phyloP scores from a whole-genome alignment of 2,113 vertebrate species.

The Hypocryptadius cinnamomeus region DNA sequence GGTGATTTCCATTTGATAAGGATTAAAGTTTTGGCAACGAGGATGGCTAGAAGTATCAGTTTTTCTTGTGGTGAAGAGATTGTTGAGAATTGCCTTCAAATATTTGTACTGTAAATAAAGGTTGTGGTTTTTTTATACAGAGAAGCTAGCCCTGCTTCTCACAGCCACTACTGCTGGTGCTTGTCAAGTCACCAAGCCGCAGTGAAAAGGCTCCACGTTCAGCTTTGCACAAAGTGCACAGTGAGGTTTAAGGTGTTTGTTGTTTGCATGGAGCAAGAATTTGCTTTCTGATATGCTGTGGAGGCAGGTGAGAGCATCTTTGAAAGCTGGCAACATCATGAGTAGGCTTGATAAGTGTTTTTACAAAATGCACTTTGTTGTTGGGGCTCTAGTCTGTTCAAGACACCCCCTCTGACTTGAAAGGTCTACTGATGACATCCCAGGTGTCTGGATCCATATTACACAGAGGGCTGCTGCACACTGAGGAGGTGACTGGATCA shows the following conservation, averaged over 20 bases:
- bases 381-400: neutral
- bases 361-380: neutral
- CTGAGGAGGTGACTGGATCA: neutral
- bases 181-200: constrained; percentile 3
- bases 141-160: neutral
- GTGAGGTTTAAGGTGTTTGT: neutral
- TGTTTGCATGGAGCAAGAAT: neutral
- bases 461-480: neutral
- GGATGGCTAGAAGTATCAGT: constrained; percentile 6
- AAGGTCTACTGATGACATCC: neutral
- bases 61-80: constrained; percentile 33
- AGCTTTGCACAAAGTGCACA: neutral
- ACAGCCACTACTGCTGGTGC: neutral
- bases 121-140: neutral
- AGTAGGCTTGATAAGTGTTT: neutral
- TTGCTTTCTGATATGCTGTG: neutral
- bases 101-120: constrained; percentile 39
- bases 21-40: constrained; percentile 37
- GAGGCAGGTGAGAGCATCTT: neutral
- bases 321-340: neutral
- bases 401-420: neutral
- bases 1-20: constrained; percentile 57
- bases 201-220: neutral
- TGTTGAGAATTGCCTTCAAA: constrained; percentile 42
- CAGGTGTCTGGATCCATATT: fast-evolving